These are phyloP conservation scores for Centroberyx gerrardi DNA, from an alignment of 2,797 vertebrate genomes.

Conservation along the genomic window DNA sequence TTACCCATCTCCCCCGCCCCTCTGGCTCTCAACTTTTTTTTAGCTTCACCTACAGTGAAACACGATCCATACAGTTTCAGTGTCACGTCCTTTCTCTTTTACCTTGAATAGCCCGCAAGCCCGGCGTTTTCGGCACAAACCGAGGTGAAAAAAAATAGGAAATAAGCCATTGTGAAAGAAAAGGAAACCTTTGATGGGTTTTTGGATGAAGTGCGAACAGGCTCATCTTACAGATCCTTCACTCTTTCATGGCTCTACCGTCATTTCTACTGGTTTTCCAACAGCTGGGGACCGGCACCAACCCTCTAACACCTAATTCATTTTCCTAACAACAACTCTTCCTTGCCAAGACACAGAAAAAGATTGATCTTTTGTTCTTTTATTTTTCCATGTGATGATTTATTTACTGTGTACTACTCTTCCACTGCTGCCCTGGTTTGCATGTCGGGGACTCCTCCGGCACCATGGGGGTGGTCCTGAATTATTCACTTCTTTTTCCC, in stretches of 20 bases:
- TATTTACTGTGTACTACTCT: slow-evolving; percentile 76
- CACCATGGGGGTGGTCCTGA: slow-evolving; percentile 65
- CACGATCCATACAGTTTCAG: not conserved
- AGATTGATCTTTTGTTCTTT: slow-evolving; percentile 59
- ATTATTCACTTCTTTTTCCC: slow-evolving; percentile 71
- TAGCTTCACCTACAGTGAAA: slow-evolving; percentile 32
- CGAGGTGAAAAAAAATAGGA: slow-evolving; percentile 33
- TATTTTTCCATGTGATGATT: slow-evolving; percentile 71
- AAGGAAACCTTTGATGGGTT: slow-evolving; percentile 55
- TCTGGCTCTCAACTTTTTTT: slow-evolving; percentile 48
- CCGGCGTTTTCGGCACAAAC: slow-evolving; percentile 28
- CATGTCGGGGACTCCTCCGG: slow-evolving; percentile 71
- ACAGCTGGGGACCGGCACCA: slow-evolving; percentile 52
- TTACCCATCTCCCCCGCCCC: slow-evolving; percentile 53
- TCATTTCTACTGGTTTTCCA: slow-evolving; percentile 36
- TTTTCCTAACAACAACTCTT: slow-evolving; percentile 63
- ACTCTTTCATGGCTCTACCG: slow-evolving; percentile 41
- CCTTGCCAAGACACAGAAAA: slow-evolving; percentile 48
- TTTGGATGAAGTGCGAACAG: slow-evolving; percentile 49
- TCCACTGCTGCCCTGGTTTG: slow-evolving; percentile 68
- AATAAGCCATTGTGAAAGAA: slow-evolving; percentile 44
- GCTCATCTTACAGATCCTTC: slow-evolving; percentile 39
- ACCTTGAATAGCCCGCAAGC: slow-evolving; percentile 45
- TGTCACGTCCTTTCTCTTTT: slow-evolving; percentile 43
- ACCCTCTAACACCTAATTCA: slow-evolving; percentile 55